Evolutionary conservation across 2,888 invertebrate genomes (phyloP).

Genomic region (Agonopterix subpropinquella): DNA sequence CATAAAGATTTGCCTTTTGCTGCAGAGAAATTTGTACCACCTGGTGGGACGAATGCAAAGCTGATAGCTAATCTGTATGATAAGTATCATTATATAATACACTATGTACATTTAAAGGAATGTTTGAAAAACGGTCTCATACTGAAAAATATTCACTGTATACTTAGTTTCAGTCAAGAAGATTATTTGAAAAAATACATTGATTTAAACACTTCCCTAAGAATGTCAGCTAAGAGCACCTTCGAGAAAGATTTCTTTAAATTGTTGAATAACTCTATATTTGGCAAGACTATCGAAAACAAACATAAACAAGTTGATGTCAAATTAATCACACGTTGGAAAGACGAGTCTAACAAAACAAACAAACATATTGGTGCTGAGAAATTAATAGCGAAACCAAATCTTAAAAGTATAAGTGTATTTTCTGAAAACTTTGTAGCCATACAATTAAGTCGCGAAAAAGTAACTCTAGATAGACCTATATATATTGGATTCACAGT

Average conservation of each 20-base stretch:
- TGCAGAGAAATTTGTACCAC: constrained; percentile 1
- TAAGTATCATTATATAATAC: constrained; percentile 25
- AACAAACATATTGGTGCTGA: constrained; percentile 5
- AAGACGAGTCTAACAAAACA: constrained; percentile 1
- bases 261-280: neutral
- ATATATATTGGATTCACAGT: constrained; percentile 8
- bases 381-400: constrained; percentile 5
- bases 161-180: constrained; percentile 17
- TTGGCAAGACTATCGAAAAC: no score
- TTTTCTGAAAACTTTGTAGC: constrained; percentile 10
- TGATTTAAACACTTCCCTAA: no score
- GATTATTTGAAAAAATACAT: constrained; percentile 25
- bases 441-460: constrained; percentile 3
- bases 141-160: constrained; percentile 21
- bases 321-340: neutral
- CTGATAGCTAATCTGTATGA: constrained; percentile 16
- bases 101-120: constrained; percentile 24
- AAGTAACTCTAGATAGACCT: constrained; percentile 6
- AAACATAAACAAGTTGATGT: no score
- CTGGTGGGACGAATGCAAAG: constrained; percentile 5
- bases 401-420: constrained; percentile 7
- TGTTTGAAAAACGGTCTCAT: constrained; percentile 21
- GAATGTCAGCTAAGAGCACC: no score
- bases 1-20: neutral
- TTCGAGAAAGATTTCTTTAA: constrained; percentile 1